Evolutionary conservation across 2,113 vertebrate genomes (phyloP), one percentile per base, ranked within the genome.

Genomic region (Erythrolamprus reginae): DNA sequence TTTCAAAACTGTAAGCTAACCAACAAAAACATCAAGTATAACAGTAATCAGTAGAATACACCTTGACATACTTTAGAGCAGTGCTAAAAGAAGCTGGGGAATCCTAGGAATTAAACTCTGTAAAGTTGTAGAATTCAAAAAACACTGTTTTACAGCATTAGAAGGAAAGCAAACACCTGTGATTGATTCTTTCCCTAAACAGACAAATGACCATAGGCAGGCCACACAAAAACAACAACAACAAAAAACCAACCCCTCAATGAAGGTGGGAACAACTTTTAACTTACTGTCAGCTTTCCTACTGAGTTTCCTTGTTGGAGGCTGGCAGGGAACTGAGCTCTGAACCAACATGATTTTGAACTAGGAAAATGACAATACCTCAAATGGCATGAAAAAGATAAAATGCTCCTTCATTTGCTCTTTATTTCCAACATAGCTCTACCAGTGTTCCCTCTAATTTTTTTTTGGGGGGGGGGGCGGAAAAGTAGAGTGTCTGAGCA

Each of bases 31-130:
- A 88, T 48, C 3, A 82, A 51, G 92, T 15, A 90, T 19, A 82
- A 84, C 65, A 91, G 89, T 48, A 70, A 38, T 19, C 51, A 56
- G n/a, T 89, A 89, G 91, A 93, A 90, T 82, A 91, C 28, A 15
- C 90, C 21, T 86, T 58, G 83, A 90, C 55, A 87, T 90, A 89
- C 45, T 65, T 89, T 85, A 93, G 33, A 77, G 17, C 33, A 42
- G 7, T 42, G 70, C 42, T 77, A 77, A 21, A 77, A 38, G 6
- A 77, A 42, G 33, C 1, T 77, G 70, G n/a, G 7, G 33, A 77
- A 77, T 77, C 42, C 70, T 77, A 33, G 70, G 70, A 77, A 19
- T 42, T 77, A 77, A 3, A 42, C 2, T 42, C 33, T n/a, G 21
- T 77, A 77, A 77, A 21, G 33, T 42, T 77, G 70, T 38, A 33